These are phyloP conservation scores for Eptesicus fuscus DNA, from an alignment of 2,113 vertebrate genomes.

Conservation along the genomic window DNA sequence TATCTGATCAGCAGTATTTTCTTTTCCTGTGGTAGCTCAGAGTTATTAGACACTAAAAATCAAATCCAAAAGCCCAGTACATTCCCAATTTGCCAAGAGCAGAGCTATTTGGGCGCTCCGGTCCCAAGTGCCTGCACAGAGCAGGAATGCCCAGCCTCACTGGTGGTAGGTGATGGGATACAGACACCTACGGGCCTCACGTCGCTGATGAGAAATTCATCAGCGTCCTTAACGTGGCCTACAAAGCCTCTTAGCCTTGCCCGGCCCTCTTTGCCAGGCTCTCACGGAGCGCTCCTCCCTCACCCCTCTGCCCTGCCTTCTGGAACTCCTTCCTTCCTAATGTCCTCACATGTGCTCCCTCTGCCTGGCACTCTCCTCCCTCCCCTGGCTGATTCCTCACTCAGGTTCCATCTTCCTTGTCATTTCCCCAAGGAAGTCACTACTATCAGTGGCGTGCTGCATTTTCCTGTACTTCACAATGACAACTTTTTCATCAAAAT, in stretches of 20 bases:
- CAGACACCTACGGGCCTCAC: not conserved
- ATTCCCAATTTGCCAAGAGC: not conserved
- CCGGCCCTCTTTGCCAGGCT: not conserved
- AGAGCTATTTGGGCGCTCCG: not conserved
- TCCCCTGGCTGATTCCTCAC: not conserved
- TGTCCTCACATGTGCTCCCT: not conserved
- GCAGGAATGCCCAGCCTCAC: not conserved
- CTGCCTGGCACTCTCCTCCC: not conserved
- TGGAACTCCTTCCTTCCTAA: not conserved
- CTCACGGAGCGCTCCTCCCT: rapidly evolving
- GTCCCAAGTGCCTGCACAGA: not conserved
- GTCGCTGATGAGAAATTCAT: not conserved
- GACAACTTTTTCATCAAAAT: not conserved
- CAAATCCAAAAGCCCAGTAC: not conserved
- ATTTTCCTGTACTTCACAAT: not conserved
- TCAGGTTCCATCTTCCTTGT: not conserved
- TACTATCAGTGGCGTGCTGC: rapidly evolving
- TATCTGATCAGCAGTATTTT: not conserved
- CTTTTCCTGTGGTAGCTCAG: not conserved
- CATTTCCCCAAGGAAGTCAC: not conserved
- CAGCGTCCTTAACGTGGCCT: not conserved
- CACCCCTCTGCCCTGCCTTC: too few relatives aligned
- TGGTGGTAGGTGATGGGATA: not conserved
- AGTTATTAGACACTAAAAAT: not conserved
- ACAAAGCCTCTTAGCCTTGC: not conserved